phyloP scores from a whole-genome alignment of 2,888 invertebrate species.

The Chrysolina oricalcia region DNA sequence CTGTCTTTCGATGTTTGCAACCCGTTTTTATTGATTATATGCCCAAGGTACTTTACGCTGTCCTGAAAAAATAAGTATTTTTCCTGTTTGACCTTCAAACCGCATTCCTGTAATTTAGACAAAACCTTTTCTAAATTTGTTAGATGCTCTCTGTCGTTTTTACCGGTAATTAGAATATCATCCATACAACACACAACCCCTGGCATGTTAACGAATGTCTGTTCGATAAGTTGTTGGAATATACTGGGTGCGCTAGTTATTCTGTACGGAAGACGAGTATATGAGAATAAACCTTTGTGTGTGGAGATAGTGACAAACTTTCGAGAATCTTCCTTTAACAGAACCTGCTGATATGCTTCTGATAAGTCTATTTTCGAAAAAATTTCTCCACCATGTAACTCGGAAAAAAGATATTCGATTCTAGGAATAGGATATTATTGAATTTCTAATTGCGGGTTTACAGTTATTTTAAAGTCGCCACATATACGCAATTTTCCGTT shows the following conservation, averaged over 20 bases:
- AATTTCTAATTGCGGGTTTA: constrained; percentile 29
- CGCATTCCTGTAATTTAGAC: background rate
- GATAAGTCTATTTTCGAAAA: constrained; percentile 13
- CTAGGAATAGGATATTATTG: constrained; percentile 34
- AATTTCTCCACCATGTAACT: background rate
- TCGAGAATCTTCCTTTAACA: constrained; percentile 5
- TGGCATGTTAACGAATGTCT: constrained; percentile 3
- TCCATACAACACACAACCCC: background rate
- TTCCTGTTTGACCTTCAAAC: constrained; percentile 1
- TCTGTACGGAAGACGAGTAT: background rate
- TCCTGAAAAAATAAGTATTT: background rate
- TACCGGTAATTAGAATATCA: background rate
- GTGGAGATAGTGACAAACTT: constrained; percentile 20
- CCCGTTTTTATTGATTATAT: background rate
- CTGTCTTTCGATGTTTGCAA: background rate
- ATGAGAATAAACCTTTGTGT: no score
- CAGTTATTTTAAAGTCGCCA: no score
- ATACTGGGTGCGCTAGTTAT: background rate
- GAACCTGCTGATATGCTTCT: background rate
- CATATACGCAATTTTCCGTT: no score
- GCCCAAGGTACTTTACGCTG: constrained; percentile 1
- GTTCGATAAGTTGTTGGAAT: background rate
- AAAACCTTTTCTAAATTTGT: background rate
- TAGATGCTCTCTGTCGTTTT: constrained; percentile 2
- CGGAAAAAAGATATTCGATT: constrained; percentile 15